Base-by-base conservation (phyloP, 2,888 invertebrate genomes). In the Druceiella hillmani region DNA sequence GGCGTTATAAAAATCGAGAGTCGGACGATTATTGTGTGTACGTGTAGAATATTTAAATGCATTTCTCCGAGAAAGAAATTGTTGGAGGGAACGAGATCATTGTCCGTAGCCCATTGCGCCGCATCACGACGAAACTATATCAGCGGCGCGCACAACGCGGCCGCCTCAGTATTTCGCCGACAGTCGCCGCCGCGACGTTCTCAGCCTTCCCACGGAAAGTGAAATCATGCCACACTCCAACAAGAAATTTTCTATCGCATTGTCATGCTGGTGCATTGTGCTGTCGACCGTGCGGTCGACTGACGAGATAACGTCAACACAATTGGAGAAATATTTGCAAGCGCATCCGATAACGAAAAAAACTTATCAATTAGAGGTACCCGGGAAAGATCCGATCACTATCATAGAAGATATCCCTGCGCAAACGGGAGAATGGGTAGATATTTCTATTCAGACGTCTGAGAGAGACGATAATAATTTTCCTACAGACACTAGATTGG, bases 301-400 rank as follows among this genome's bases (percentile, higher is more conserved):
- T 45, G 61, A 64, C 46, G 57, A 56, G 31, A 12, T 12, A 12
- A n/a, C n/a, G 11, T 45, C 48, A 14, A 55, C 57, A 13, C 62
- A 62, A 51, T 55, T 61, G 32, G 61, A 62, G 43, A 63, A 64
- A 50, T 62, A 66, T 46, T n/a, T 12, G 27, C 27, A 27, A 9
- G 33, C 22, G 3, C 55, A 56, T 26, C 33, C 12, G 4, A 61
- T 59, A 27, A 63, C 59, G 48, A 61, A 70, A 11, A 74, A 67
- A 46, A 66, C 69, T 0, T 77, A 75, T 51, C 66, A 74, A 51
- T 49, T 78, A 26, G 66, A 76, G 39, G 73, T 76, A 28, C 76
- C 76, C 2, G 75, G 76, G 42, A 72, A 74, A 16, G 59, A 67
- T 11, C 73, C 78, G 0, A 76, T 79, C 12, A 70, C 76, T 2